phyloP scores from a whole-genome alignment of 2,797 vertebrate genomes.

The Hydrolagus colliei region DNA sequence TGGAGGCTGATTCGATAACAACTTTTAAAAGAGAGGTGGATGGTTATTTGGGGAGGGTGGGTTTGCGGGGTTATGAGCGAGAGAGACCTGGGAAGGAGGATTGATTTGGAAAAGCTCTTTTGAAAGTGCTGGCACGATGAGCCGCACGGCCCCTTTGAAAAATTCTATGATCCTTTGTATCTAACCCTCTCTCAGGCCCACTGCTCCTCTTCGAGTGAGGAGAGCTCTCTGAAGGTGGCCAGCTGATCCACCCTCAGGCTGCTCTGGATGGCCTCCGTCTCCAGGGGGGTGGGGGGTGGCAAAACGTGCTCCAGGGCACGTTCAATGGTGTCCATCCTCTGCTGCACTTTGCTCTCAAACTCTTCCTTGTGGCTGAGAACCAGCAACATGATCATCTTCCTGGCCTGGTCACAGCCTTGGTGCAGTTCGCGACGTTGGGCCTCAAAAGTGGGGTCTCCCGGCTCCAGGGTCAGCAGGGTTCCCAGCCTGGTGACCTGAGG shows the following conservation, averaged over 20 bases:
- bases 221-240: neutral
- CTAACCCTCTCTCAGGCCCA: neutral
- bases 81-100: too few species aligned
- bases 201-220: neutral
- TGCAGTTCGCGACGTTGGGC: neutral
- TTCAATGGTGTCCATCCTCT: conserved; percentile 27
- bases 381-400: conserved; percentile 17
- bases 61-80: too few species aligned
- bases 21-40: too few species aligned
- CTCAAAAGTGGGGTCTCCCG: neutral
- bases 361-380: conserved; percentile 33
- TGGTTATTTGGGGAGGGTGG: too few species aligned
- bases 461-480: conserved; percentile 31
- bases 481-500: conserved; percentile 31
- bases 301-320: conserved; percentile 1
- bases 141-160: too few species aligned
- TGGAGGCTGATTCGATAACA: too few species aligned
- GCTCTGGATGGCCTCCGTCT: neutral
- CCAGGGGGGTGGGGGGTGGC: neutral
- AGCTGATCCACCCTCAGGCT: neutral
- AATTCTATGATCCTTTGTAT: neutral
- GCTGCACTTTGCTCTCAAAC: conserved; percentile 31
- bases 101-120: too few species aligned
- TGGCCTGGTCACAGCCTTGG: conserved; percentile 18
- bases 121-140: too few species aligned